These are phyloP conservation scores for Dicranocentrus wangi DNA, from an alignment of 2,888 invertebrate genomes.

Conservation along the genomic window DNA sequence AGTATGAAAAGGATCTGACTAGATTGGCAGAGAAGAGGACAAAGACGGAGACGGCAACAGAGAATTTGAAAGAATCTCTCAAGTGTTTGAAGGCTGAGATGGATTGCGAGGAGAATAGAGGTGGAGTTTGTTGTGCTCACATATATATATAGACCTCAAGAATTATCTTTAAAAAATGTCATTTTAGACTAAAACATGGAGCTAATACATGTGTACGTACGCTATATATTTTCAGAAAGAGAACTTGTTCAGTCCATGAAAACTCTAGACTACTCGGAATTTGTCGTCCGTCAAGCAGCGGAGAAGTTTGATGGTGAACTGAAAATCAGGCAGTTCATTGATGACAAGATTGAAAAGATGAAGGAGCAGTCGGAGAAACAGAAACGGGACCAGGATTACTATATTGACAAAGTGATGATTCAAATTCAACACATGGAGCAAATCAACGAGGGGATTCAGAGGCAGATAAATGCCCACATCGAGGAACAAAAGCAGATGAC, in stretches of 20 bases:
- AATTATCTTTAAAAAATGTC: background rate
- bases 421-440: conserved; percentile 72
- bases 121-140: too few relatives aligned
- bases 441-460: conserved; percentile 69
- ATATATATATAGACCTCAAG: background rate
- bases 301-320: conserved; percentile 71
- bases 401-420: conserved; percentile 70
- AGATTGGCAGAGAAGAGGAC: conserved; percentile 77
- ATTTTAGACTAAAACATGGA: too few relatives aligned
- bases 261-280: conserved; percentile 71
- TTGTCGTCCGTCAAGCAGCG: conserved; percentile 69
- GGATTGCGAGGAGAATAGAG: conserved; percentile 78
- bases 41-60: conserved; percentile 77
- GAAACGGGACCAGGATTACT: conserved; percentile 71
- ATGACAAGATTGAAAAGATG: conserved; percentile 71
- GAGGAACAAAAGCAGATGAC: conserved; percentile 72
- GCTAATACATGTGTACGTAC: background rate
- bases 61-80: conserved; percentile 76
- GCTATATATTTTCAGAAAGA: conserved; percentile 67
- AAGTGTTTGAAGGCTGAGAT: conserved; percentile 78
- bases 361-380: conserved; percentile 69
- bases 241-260: conserved; percentile 66
- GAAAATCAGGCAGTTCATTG: conserved; percentile 69
- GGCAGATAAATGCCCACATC: conserved; percentile 71
- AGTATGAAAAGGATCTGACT: conserved; percentile 77